Base-by-base conservation (phyloP, 2,113 vertebrate species). In the Cinclus mexicanus region DNA sequence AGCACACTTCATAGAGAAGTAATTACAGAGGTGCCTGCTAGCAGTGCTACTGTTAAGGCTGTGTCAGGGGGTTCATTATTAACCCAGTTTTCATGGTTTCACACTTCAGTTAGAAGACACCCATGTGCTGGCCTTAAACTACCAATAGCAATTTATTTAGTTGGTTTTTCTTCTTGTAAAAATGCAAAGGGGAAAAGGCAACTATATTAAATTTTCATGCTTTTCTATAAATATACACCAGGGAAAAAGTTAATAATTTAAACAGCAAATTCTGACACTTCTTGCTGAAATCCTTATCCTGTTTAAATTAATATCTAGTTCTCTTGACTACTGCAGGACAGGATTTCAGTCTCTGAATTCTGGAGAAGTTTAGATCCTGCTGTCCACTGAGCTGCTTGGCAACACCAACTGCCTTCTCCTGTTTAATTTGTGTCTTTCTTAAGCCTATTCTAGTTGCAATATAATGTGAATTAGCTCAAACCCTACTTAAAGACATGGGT, bases 1-100 rank as follows among this genome's bases (percentile, higher is more conserved):
- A 74, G 65, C 14, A 49, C 26, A 78, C 55, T 91, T 90, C 6
- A 16, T 7, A 90, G 57, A 89, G 68, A 33, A 85, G 70, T 91
- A 97, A 96, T 96, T 96, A 92, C n/a, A 84, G 42, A 87, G 57
- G 74, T 64, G 63, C 75, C 77, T 83, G n/a, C 29, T n/a, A 93
- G 83, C 85, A 78, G 23, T 24, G 44, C 53, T 82, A n/a, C 76
- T 47, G 65, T 67, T 76, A 85, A 89, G 76, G 76, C 53, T 81
- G 22, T 69, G 46, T 60, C 3, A 1, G 19, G 29, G 12, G 21
- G 46, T 63, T 78, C 71, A 61, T 80, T 95, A 94, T 87, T 93
- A 92, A 94, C 83, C 67, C 74, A 87, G 41, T 94, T 95, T 80
- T 94, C 69, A 77, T n/a, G 75, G 71, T 69, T 93, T 93, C 60